Percentiles rank a stretch among this genome's conserved stretches.
phyloP scores from a whole-genome alignment of 2,797 vertebrate genomes.

The Notamacropus eugenii region DNA sequence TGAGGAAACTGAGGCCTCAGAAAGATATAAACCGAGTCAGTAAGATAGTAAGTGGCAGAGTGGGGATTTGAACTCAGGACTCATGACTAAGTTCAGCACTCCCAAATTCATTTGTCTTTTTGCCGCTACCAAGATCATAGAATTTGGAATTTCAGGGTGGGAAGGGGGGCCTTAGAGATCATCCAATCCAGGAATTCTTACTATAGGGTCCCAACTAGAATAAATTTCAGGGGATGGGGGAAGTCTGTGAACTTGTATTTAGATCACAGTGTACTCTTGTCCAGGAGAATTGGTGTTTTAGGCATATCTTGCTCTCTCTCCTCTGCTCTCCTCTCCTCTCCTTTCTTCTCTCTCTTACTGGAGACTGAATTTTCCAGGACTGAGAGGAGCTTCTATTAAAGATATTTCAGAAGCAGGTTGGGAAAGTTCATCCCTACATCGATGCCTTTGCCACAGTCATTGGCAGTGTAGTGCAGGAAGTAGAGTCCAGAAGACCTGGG shows the following conservation, averaged over 20 bases:
- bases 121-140: background rate
- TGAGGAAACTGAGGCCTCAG: background rate
- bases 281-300: background rate
- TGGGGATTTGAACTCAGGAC: background rate
- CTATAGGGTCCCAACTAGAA: background rate
- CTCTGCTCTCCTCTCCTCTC: background rate
- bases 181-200: background rate
- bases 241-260: background rate
- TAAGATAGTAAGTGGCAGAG: background rate
- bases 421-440: background rate
- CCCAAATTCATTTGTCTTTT: background rate
- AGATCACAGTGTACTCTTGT: background rate
- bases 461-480: background rate
- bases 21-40: background rate
- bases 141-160: background rate
- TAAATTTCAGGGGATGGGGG: background rate
- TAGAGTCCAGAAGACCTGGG: background rate
- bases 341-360: too few species aligned
- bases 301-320: too few species aligned
- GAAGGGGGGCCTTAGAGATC: background rate
- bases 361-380: background rate
- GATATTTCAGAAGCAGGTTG: background rate
- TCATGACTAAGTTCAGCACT: background rate
- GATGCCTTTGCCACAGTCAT: background rate
- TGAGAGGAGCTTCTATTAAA: background rate